Percentiles rank a stretch among this genome's conserved stretches.
Evolutionary conservation across 2,888 invertebrate species (phyloP).

Genomic region (Conops quadrifasciatus): DNA sequence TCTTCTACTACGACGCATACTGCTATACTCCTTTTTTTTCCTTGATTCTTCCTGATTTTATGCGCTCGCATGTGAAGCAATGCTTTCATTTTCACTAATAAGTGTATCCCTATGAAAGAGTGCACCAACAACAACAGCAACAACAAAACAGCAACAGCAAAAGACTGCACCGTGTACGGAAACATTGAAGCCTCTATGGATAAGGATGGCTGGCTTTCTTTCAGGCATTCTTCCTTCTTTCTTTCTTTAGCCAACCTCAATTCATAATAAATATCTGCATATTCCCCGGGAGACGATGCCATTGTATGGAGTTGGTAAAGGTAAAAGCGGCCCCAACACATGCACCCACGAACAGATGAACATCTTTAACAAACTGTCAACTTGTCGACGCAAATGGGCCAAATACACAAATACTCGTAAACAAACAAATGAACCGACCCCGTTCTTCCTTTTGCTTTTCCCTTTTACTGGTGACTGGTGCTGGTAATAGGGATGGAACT

Average conservation of each 20-base stretch:
- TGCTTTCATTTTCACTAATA: slow-evolving; percentile 35
- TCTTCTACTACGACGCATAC: slow-evolving; percentile 41
- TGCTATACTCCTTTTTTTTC: neutral
- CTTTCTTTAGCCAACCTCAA: slow-evolving; percentile 57
- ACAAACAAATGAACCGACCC: slow-evolving; percentile 1
- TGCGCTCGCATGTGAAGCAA: slow-evolving; percentile 31
- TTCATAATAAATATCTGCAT: slow-evolving; percentile 58
- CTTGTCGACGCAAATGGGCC: slow-evolving; percentile 25
- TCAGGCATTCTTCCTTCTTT: neutral
- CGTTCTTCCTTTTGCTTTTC: neutral
- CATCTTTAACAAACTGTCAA: neutral
- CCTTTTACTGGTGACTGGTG: neutral
- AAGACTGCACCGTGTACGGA: slow-evolving; percentile 39
- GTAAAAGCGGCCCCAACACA: slow-evolving; percentile 5
- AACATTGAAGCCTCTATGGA: slow-evolving; percentile 42
- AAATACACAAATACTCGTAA: slow-evolving; percentile 31
- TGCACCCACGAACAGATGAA: neutral
- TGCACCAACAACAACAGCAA: slow-evolving; percentile 26
- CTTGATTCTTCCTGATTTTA: slow-evolving; percentile 35
- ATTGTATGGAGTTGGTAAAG: slow-evolving; percentile 22
- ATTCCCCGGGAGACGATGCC: slow-evolving; percentile 26
- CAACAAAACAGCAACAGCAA: slow-evolving; percentile 35
- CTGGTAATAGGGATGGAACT: no score
- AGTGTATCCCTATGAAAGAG: slow-evolving; percentile 31
- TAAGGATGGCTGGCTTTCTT: slow-evolving; percentile 41